These are phyloP conservation scores for Helostoma temminkii DNA, from an alignment of 2,797 vertebrate species.

Conservation along the genomic window DNA sequence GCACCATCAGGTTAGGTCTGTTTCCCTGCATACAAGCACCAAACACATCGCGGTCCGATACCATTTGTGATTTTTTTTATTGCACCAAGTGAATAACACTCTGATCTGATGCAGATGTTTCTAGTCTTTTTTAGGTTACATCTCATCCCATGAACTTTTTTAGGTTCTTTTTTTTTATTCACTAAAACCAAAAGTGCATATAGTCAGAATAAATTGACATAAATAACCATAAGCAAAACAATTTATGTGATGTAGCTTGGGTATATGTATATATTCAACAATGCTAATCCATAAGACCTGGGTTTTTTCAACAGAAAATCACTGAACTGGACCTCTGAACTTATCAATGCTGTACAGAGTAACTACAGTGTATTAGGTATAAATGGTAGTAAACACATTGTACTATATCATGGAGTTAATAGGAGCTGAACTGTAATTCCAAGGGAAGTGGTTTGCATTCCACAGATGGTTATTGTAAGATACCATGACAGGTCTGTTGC, in stretches of 20 bases:
- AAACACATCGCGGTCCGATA: too few relatives aligned
- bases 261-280: background rate
- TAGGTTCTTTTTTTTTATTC: background rate
- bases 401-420: slow-evolving; percentile 6
- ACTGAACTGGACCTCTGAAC: background rate
- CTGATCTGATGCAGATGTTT: background rate
- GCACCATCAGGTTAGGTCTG: background rate
- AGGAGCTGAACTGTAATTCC: slow-evolving; percentile 17
- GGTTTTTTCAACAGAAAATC: background rate
- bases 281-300: background rate
- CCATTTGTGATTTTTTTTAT: too few relatives aligned
- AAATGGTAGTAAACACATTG: slow-evolving; percentile 16
- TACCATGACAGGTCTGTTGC: slow-evolving; percentile 66
- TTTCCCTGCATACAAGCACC: too few relatives aligned
- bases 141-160: background rate
- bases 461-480: slow-evolving; percentile 72
- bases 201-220: too few relatives aligned
- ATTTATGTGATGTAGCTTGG: too few relatives aligned
- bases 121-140: background rate
- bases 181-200: background rate
- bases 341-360: background rate
- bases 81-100: too few relatives aligned
- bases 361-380: background rate
- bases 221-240: too few relatives aligned
- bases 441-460: slow-evolving; percentile 71